A percentile compares a stretch with the other conserved stretches of the same genome.
These are phyloP conservation scores for Tryphoninae sp. DNA, from an alignment of 2,888 invertebrate species.

Conservation along the genomic window DNA sequence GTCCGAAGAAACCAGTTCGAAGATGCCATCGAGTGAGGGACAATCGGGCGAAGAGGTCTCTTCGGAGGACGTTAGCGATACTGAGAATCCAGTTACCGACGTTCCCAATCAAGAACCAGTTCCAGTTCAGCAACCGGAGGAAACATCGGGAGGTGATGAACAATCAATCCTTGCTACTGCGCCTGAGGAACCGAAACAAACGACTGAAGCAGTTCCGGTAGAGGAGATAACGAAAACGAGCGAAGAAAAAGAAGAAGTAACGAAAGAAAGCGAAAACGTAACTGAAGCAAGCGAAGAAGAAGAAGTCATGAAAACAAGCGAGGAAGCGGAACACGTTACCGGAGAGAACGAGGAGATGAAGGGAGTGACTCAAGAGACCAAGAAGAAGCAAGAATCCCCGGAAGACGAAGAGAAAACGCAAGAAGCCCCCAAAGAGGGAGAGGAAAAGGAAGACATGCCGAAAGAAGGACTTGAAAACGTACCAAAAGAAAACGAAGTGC, in stretches of 20 bases:
- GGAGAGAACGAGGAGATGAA: conserved; percentile 25
- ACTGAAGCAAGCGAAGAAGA: conserved; percentile 29
- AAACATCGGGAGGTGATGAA: conserved; percentile 20
- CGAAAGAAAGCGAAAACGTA: conserved; percentile 26
- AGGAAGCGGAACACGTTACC: conserved; percentile 10
- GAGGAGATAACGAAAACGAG: conserved; percentile 44
- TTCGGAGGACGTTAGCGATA: conserved; percentile 65
- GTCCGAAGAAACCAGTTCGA: conserved; percentile 63
- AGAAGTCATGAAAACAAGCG: conserved; percentile 37
- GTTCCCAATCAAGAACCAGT: conserved; percentile 28
- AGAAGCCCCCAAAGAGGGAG: neutral
- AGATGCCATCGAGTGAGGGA: conserved; percentile 60
- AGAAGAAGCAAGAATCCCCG: conserved; percentile 2
- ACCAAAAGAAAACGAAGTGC: neutral
- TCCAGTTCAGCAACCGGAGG: conserved; percentile 45
- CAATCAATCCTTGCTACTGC: conserved; percentile 35
- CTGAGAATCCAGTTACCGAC: conserved; percentile 42
- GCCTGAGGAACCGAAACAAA: neutral
- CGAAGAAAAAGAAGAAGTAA: conserved; percentile 26
- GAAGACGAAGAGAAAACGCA: conserved; percentile 12
- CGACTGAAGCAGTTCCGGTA: conserved; percentile 34
- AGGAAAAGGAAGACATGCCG: neutral
- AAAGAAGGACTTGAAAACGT: neutral
- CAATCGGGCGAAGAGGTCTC: conserved; percentile 59
- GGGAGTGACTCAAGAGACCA: conserved; percentile 45